Base-by-base conservation (phyloP, 2,797 vertebrate species). In the Poeciliopsis paucimaculata region DNA sequence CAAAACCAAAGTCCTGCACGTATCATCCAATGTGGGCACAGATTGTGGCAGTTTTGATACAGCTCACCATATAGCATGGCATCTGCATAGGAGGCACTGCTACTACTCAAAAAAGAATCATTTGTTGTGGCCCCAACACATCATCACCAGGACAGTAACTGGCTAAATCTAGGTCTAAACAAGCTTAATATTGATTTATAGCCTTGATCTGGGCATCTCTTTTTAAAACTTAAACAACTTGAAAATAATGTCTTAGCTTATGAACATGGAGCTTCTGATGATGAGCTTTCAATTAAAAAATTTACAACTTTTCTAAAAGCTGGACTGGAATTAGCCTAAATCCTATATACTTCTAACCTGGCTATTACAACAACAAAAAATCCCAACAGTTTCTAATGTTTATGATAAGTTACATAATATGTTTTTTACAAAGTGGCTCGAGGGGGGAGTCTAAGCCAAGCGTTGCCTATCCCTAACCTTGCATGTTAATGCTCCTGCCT, bases 1-100 rank as follows among this genome's bases (percentile, higher is more conserved):
- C 4, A 0, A 16, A 68, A 45, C 62, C 47, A 68, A 39, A 85
- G 80, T 72, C 76, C 77, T 75, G 76, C n/a, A 36, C 64, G 83
- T 49, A 73, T 66, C 53, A n/a, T 73, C 77, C 84, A 76, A 84
- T 74, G 55, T 60, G 68, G 49, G 72, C 75, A 72, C 74, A 76
- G 31, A 80, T 80, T 45, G 26, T 46, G 26, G 39, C 9, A 5
- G 23, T 70, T 66, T 70, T 70, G 26, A 70, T 41, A 41, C 41
- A 23, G 26, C 2, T 45, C 13, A n/a, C 23, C 10, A 71, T 41
- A n/a, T 71, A 7, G 68, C 34, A 16, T 4, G 1, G 62, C 34
- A 10, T 66, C 18, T n/a, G 62, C 18, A 39, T 39, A 10, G 31
- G 6, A 34, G 34, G 34, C 34, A 34, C 62, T 20, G 9, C 62